These are phyloP conservation scores for Bradypus variegatus DNA, from an alignment of 2,797 vertebrate species.

Conservation along the genomic window DNA sequence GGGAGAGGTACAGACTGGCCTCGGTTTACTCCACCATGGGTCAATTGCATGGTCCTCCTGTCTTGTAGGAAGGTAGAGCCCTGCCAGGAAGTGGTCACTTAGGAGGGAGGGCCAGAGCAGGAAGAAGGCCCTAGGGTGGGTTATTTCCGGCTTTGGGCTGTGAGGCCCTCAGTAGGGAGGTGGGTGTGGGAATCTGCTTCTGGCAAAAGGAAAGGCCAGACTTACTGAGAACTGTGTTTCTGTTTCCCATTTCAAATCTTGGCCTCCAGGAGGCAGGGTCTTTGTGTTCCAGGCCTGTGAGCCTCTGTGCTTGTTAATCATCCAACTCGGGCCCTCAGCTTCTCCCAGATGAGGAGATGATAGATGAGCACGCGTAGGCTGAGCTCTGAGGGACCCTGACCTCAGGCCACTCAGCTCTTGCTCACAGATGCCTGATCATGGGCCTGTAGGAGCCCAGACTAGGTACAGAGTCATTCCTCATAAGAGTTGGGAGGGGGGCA, in stretches of 20 bases:
- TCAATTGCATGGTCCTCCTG: not conserved
- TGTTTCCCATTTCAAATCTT: conserved; percentile 45
- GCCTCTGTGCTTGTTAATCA: conserved; percentile 15
- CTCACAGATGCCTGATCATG: not conserved
- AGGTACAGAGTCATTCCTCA: not conserved
- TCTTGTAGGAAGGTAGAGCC: not conserved
- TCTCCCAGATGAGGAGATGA: not conserved
- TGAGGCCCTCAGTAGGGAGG: not conserved
- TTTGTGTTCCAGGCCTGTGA: conserved; percentile 11
- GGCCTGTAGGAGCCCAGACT: not conserved
- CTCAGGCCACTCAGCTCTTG: not conserved
- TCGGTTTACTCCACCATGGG: not conserved
- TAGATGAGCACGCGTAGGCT: not conserved
- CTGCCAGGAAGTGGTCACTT: not conserved
- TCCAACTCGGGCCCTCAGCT: not conserved
- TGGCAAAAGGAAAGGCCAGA: conserved; percentile 10
- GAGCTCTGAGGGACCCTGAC: conserved; percentile 9
- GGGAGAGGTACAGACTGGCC: not conserved
- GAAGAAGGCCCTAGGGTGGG: not conserved
- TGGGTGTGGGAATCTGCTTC: conserved; percentile 13
- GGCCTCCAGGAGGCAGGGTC: not conserved
- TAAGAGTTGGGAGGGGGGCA: not conserved
- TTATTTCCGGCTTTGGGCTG: not conserved
- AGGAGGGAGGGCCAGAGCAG: not conserved
- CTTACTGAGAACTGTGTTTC: not conserved